Evolutionary conservation across 2,797 vertebrate species (phyloP).

Genomic region (Orientallactaga sibirica): DNA sequence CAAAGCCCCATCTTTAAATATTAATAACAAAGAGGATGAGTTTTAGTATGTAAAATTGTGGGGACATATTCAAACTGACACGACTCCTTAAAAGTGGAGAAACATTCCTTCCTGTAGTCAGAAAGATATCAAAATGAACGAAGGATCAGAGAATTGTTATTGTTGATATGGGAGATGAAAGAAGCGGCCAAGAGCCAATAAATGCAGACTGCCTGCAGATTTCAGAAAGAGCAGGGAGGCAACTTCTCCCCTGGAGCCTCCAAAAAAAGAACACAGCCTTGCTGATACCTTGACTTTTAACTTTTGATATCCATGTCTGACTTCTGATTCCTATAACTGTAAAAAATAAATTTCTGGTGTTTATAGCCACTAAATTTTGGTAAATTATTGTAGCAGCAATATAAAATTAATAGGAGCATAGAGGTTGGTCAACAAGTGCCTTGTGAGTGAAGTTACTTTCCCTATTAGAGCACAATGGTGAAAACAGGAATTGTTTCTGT

Average conservation of each 20-base stretch:
- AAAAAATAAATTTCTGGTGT: neutral
- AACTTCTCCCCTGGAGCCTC: neutral
- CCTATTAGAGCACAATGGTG: neutral
- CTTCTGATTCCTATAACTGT: neutral
- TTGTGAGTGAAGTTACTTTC: conserved; percentile 21
- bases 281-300: neutral
- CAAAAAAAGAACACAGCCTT: neutral
- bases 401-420: neutral
- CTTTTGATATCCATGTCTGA: neutral
- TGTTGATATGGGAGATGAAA: conserved; percentile 1
- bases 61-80: neutral
- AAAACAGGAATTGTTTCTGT: neutral
- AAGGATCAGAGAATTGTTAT: neutral
- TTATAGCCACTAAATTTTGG: neutral
- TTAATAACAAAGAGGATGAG: neutral
- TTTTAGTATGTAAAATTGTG: neutral
- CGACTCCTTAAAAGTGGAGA: neutral
- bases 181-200: neutral
- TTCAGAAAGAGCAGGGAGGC: neutral
- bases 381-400: neutral
- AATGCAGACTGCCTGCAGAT: neutral
- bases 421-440: neutral
- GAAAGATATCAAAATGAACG: neutral
- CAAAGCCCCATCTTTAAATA: neutral
- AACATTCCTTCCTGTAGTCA: neutral